phyloP scores from a whole-genome alignment of 2,113 vertebrate genomes.

The Peucedramus taeniatus region DNA sequence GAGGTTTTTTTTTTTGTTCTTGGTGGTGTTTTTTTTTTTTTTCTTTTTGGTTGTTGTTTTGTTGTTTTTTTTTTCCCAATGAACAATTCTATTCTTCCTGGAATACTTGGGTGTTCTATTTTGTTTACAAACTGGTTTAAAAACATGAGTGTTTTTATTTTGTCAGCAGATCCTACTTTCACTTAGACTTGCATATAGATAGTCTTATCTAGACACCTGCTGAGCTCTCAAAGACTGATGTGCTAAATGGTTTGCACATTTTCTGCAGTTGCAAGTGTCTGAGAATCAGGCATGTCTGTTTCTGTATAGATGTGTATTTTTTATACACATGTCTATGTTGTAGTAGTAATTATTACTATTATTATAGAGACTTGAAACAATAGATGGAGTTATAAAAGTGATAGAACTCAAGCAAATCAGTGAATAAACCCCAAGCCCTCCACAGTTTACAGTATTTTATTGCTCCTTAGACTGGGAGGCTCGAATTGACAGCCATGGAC shows the following conservation, averaged over 20 bases:
- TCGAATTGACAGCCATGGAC: slow-evolving; percentile 95
- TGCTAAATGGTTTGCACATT: neutral
- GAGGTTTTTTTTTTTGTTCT: neutral
- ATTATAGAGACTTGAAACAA: neutral
- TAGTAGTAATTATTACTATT: neutral
- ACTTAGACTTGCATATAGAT: neutral
- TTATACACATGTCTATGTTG: neutral
- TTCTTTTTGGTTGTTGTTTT: neutral
- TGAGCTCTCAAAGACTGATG: neutral
- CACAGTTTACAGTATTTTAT: neutral
- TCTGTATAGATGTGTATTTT: neutral
- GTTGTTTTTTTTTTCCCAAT: rapidly evolving
- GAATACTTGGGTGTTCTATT: neutral
- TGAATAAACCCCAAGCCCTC: neutral
- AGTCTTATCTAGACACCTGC: neutral
- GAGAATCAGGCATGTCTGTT: neutral
- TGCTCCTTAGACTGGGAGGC: slow-evolving; percentile 91
- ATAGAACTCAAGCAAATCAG: neutral
- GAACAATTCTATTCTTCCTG: neutral
- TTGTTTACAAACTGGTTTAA: neutral
- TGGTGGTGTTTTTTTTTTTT: neutral
- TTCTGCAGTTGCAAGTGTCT: neutral
- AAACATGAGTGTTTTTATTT: neutral
- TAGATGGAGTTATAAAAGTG: neutral
- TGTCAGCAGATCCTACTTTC: neutral